A percentile compares a stretch with the other conserved stretches of the same genome.
Evolutionary conservation across 2,797 vertebrate species (phyloP).

Genomic region (Toxotes lorentzi): DNA sequence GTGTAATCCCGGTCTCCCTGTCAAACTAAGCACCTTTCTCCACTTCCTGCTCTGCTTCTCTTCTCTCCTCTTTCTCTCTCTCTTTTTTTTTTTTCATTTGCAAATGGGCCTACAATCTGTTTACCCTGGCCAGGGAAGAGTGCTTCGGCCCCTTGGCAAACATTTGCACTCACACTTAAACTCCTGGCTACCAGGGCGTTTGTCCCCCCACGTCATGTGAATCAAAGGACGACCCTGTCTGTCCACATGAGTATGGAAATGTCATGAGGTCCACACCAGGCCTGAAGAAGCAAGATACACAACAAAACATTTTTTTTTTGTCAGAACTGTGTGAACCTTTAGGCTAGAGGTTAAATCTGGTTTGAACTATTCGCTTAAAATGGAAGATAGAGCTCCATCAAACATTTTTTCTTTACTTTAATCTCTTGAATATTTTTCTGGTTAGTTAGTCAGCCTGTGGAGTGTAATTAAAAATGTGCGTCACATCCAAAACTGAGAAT

Average conservation of each 20-base stretch:
- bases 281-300: slow-evolving; percentile 24
- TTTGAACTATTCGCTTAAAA: not conserved
- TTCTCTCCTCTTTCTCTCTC: slow-evolving; percentile 60
- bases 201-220: slow-evolving; percentile 73
- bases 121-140: slow-evolving; percentile 84
- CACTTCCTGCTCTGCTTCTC: slow-evolving; percentile 83
- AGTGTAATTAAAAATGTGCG: not conserved
- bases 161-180: slow-evolving; percentile 87
- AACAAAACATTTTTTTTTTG: slow-evolving; percentile 2
- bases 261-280: slow-evolving; percentile 39
- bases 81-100: slow-evolving; percentile 83
- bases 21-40: slow-evolving; percentile 84
- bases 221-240: slow-evolving; percentile 70
- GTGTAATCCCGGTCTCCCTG: slow-evolving; percentile 83
- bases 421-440: not conserved
- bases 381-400: not conserved
- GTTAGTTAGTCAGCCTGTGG: not conserved
- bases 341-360: not conserved
- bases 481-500: not conserved
- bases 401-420: not conserved
- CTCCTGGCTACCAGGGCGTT: slow-evolving; percentile 71
- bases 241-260: slow-evolving; percentile 74
- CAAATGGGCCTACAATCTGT: slow-evolving; percentile 89
- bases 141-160: slow-evolving; percentile 83
- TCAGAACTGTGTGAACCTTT: not conserved